phyloP scores from a whole-genome alignment of 30 jellyfish, hydroid and myxozoan species.

The Aurelia sp. region DNA sequence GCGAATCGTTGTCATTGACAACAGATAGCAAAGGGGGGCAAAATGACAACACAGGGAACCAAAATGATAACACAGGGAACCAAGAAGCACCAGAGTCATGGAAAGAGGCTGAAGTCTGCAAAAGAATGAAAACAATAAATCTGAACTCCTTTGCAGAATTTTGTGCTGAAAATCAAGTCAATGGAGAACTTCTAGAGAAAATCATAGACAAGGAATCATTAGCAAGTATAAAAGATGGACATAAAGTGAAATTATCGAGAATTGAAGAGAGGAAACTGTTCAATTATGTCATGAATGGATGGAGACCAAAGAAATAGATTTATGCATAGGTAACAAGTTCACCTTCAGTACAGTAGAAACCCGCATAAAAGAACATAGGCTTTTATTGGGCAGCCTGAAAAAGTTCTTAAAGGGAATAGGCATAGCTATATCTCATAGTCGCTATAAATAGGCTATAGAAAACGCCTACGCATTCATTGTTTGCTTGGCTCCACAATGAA shows the following conservation, averaged over 20 bases:
- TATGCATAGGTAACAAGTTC: too few relatives aligned
- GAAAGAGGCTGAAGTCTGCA: constrained; percentile 66
- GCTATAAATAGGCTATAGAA: too few relatives aligned
- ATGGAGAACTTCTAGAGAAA: constrained; percentile 58
- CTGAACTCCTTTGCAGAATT: constrained; percentile 66
- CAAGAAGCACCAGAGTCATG: constrained; percentile 60
- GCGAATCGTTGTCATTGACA: neutral
- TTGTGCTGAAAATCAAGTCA: constrained; percentile 68
- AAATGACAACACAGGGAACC: neutral
- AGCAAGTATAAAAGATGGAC: constrained; percentile 46
- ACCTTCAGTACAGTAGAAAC: too few relatives aligned
- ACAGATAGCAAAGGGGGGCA: neutral
- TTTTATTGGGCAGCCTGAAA: too few relatives aligned
- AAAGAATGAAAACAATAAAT: constrained; percentile 61
- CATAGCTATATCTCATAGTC: too few relatives aligned
- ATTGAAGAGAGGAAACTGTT: constrained; percentile 68
- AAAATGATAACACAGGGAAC: neutral
- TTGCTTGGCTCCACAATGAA: too few relatives aligned
- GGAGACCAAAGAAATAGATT: constrained; percentile 65
- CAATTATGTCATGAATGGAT: constrained; percentile 68
- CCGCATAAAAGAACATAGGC: too few relatives aligned
- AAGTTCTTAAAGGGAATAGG: too few relatives aligned
- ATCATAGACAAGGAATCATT: constrained; percentile 55
- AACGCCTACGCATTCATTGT: too few relatives aligned
- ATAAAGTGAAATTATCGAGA: constrained; percentile 47